Percentiles rank a stretch among this genome's conserved stretches.
These are phyloP conservation scores for Colinus virginianus DNA, from an alignment of 2,113 vertebrate species.

Conservation along the genomic window DNA sequence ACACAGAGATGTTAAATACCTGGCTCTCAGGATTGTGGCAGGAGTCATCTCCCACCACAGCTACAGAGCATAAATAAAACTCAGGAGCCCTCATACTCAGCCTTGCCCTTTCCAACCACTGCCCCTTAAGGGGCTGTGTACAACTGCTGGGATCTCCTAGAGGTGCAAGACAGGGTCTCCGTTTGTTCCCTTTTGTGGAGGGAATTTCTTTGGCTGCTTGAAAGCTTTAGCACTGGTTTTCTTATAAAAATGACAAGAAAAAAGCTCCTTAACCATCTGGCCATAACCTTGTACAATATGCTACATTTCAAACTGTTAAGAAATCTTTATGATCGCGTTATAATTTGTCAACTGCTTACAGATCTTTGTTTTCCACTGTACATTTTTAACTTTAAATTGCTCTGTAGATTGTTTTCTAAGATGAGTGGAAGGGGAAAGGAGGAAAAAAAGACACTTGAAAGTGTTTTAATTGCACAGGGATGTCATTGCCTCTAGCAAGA, in stretches of 20 bases:
- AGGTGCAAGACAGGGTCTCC: not conserved
- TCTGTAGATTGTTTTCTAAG: slow-evolving; percentile 45
- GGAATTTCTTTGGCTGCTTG: slow-evolving; percentile 25
- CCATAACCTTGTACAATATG: slow-evolving; percentile 66
- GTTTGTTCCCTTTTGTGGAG: not conserved
- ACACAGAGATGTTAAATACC: fast-evolving
- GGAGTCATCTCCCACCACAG: not conserved
- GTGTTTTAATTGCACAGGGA: slow-evolving; percentile 75
- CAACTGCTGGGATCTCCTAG: not conserved
- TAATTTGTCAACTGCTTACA: slow-evolving; percentile 58
- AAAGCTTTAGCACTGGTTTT: slow-evolving; percentile 30
- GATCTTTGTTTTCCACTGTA: not conserved
- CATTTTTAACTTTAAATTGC: not conserved
- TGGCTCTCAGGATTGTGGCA: fast-evolving
- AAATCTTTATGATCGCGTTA: slow-evolving; percentile 47
- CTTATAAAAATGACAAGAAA: not conserved
- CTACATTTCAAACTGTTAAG: slow-evolving; percentile 54
- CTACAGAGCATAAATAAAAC: not conserved
- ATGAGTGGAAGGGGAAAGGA: slow-evolving; percentile 18
- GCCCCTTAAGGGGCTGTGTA: not conserved
- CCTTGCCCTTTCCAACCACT: not conserved
- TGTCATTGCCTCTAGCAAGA: slow-evolving; percentile 68
- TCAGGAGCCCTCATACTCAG: not conserved
- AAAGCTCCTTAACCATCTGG: slow-evolving; percentile 43
- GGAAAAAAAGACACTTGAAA: slow-evolving; percentile 60